A percentile compares a stretch with the other conserved stretches of the same genome.
Evolutionary conservation across 2,797 vertebrate genomes (phyloP).

Genomic region (Molossus alvarezi): DNA sequence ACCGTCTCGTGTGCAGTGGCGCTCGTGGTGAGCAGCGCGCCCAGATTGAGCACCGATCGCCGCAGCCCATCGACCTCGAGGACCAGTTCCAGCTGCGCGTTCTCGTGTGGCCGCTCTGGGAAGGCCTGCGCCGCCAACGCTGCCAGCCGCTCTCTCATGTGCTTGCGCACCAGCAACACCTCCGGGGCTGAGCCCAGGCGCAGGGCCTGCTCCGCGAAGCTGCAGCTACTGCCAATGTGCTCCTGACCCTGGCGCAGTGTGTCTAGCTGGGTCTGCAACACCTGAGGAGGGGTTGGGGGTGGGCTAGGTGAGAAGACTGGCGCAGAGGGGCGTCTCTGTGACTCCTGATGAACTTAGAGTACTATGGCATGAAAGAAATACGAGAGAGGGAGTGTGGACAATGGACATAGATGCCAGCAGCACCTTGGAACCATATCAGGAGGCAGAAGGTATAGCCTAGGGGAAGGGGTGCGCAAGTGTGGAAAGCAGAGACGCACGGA

Average conservation of each 20-base stretch:
- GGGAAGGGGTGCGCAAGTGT: neutral
- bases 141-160: conserved; percentile 96
- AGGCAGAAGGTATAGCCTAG: neutral
- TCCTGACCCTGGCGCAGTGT: conserved; percentile 96
- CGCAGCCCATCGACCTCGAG: conserved; percentile 96
- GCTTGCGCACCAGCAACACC: conserved; percentile 96
- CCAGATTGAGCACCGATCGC: conserved; percentile 97
- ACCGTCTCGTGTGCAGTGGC: conserved; percentile 96
- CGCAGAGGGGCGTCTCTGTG: neutral
- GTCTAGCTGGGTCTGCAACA: conserved; percentile 94
- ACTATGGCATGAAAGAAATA: neutral
- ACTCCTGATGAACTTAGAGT: neutral
- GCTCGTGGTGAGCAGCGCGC: conserved; percentile 95
- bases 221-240: conserved; percentile 97
- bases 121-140: conserved; percentile 95
- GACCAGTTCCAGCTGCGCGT: conserved; percentile 95
- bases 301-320: neutral
- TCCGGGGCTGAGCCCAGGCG: conserved; percentile 90
- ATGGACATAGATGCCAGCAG: neutral
- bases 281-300: conserved; percentile 87
- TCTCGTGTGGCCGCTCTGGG: conserved; percentile 96
- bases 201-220: conserved; percentile 96
- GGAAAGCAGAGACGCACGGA: neutral
- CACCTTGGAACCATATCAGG: neutral
- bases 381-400: neutral